These are phyloP conservation scores for Caenorhabditis briggsae DNA, from an alignment of 1,140 invertebrate genomes.

Conservation along the genomic window DNA sequence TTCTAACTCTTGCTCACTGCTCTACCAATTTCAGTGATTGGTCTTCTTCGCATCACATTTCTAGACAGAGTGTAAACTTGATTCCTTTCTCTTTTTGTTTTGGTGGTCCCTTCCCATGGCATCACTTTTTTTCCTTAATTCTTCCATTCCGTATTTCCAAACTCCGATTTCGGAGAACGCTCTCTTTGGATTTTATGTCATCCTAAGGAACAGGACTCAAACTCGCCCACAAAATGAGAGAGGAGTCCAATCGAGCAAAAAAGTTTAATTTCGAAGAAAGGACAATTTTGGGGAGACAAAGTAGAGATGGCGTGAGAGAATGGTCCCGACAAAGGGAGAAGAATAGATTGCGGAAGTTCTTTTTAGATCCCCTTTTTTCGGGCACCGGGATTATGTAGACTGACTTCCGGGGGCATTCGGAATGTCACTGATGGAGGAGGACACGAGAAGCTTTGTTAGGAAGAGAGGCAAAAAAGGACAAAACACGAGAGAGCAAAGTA, in stretches of 20 bases:
- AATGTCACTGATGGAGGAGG: slow-evolving; percentile 16
- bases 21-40: background rate
- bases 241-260: background rate
- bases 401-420: slow-evolving; percentile 16
- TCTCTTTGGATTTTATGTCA: slow-evolving; percentile 1
- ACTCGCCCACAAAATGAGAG: background rate
- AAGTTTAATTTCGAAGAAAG: slow-evolving; percentile 35
- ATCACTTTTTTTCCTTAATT: slow-evolving; percentile 1
- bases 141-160: background rate
- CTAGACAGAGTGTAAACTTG: slow-evolving; percentile 18
- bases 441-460: background rate
- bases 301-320: background rate
- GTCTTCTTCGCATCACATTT: background rate
- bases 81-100: slow-evolving; percentile 35
- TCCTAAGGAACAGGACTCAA: background rate
- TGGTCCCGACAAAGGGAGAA: background rate
- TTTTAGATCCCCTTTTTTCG: background rate
- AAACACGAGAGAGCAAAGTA: background rate
- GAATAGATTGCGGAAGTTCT: slow-evolving; percentile 44
- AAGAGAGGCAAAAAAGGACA: background rate
- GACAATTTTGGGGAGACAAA: background rate
- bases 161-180: slow-evolving; percentile 14
- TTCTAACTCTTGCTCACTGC: background rate
- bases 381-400: background rate
- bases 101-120: background rate